These are phyloP conservation scores for Cyanistes caeruleus DNA, from an alignment of 2,113 vertebrate species.

Conservation along the genomic window DNA sequence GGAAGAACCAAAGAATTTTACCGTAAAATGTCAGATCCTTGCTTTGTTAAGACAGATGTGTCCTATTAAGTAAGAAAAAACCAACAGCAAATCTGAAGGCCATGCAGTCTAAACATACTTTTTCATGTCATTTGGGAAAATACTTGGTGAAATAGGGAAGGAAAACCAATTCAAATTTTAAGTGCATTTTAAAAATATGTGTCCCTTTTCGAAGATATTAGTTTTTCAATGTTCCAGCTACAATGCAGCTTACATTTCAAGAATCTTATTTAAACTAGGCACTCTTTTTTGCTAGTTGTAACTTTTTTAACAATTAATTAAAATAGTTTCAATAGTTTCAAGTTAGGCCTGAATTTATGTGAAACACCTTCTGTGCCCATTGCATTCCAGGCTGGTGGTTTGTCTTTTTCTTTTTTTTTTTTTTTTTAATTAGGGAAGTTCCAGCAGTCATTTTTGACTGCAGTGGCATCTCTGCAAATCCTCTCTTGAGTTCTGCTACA, in stretches of 20 bases:
- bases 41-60: neutral
- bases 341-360: slow-evolving; percentile 58
- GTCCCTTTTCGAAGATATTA: neutral
- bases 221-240: neutral
- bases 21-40: neutral
- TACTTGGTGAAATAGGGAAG: neutral
- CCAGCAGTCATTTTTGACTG: slow-evolving; percentile 68
- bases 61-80: neutral
- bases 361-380: slow-evolving; percentile 33
- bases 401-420: neutral
- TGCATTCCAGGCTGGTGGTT: neutral
- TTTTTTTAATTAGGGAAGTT: slow-evolving; percentile 67
- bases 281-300: neutral
- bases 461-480: slow-evolving; percentile 64
- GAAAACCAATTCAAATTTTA: neutral
- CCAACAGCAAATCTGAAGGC: neutral
- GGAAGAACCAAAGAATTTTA: neutral
- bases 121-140: neutral
- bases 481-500: slow-evolving; percentile 41
- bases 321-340: slow-evolving; percentile 64
- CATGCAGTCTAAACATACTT: neutral
- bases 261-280: slow-evolving; percentile 49
- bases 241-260: slow-evolving; percentile 20
- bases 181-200: neutral
- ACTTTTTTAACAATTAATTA: slow-evolving; percentile 53